Evolutionary conservation across 2,113 vertebrate species (phyloP).

Genomic region (Oceanodroma tethys): DNA sequence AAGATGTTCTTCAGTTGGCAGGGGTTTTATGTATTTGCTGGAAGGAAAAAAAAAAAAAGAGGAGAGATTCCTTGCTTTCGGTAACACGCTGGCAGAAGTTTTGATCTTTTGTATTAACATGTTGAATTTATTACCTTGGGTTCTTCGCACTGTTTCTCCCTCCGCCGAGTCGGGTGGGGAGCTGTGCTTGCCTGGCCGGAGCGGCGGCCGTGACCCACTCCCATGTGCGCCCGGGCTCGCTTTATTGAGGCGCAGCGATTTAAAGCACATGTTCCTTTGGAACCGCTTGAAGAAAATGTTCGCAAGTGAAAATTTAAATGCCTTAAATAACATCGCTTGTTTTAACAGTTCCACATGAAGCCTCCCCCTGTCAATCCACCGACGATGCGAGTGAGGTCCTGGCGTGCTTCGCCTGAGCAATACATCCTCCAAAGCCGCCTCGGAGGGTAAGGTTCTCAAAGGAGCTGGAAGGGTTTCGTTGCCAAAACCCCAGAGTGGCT

Average conservation of each 20-base stretch:
- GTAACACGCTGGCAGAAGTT: neutral
- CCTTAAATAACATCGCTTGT: neutral
- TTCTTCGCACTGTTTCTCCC: neutral
- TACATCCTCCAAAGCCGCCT: neutral
- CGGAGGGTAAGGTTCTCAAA: neutral
- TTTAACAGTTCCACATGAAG: neutral
- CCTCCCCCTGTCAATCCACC: neutral
- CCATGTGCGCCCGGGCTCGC: neutral
- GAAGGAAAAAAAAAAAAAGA: neutral
- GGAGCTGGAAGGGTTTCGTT: neutral
- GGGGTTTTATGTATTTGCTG: neutral
- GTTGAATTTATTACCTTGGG: neutral
- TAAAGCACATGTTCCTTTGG: conserved; percentile 1
- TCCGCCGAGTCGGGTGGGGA: accelerated
- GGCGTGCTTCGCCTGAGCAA: neutral
- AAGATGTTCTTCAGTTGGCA: neutral
- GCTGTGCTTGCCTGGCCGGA: neutral
- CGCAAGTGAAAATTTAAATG: neutral
- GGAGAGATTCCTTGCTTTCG: neutral
- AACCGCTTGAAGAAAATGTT: neutral
- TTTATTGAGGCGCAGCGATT: neutral
- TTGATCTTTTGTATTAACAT: neutral
- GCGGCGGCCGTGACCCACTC: neutral
- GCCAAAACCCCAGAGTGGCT: neutral
- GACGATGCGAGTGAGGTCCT: neutral